Base-by-base conservation (phyloP, 2,888 invertebrate species). In the Ommatoiulus sabulosus region DNA sequence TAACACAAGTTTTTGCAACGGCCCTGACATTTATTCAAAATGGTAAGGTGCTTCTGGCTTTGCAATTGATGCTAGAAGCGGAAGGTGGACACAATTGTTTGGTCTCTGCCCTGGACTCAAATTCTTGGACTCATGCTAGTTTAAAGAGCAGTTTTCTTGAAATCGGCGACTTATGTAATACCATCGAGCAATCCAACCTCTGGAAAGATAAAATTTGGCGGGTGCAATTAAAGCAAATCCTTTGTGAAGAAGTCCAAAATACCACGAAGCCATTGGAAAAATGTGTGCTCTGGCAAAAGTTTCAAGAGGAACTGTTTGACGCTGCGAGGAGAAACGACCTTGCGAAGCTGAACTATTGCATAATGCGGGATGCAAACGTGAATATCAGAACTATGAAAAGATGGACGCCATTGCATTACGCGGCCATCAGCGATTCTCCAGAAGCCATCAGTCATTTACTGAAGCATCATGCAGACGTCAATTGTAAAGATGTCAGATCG, bases 1-100 rank as follows among this genome's bases (percentile, higher is more conserved):
- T 35, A 15, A 80, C 80, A 12, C 80, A 80, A 35, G 80, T 80
- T 80, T 80, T 80, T 35, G 35, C 80, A 3, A 80, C 80, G 35
- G 80, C 80, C 35, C 4, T 80, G 80, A 80, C 80, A 43, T 80
- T 80, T 80, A 24, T 80, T 80, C 35, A 80, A 80, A 80, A 80
- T 35, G 80, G 80, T 35, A 24, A 35, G 7, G 3, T 35, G 15
- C 10, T 80, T 80, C 15, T 80, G 12, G 80, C 80, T 3, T 10
- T 80, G 80, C 80, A 80, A 35, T 80, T 80, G 80, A 1, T 80
- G 35, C 35, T 35, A 12, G 24, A 1, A 43, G 15, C 80, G 35
- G 80, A 80, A 80, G 80, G 80, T 7, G 80, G 80, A 4, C 15
- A 24, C 10, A 80, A 12, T 35, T 80, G 35, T 5, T 35, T 80